Percentiles rank a stretch among this genome's conserved stretches.
phyloP scores from a whole-genome alignment of 2,113 vertebrate species.

The Tyrannus savana region DNA sequence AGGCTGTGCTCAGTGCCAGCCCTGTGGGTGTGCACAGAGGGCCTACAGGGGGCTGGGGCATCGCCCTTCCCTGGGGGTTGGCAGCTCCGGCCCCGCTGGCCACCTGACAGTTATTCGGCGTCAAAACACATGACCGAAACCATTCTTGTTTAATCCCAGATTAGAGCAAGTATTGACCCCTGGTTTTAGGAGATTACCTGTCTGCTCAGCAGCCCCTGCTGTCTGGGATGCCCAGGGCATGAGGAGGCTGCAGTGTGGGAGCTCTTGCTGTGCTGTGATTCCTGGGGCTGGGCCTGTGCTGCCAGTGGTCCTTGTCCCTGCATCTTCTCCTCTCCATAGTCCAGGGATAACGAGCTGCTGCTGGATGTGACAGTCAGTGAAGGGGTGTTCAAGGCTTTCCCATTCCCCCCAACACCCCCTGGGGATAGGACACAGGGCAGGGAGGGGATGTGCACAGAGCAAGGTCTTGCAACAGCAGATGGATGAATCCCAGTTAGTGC shows the following conservation, averaged over 20 bases:
- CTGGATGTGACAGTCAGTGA: fast-evolving
- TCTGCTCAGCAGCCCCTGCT: neutral
- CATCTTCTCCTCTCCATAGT: fast-evolving
- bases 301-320: neutral
- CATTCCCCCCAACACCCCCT: neutral
- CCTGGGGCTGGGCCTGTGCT: neutral
- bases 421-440: neutral
- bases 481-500: neutral
- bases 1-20: neutral
- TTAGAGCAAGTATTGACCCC: neutral
- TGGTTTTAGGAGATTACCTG: neutral
- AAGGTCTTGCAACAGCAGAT: fast-evolving
- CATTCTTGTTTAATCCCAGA: neutral
- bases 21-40: neutral
- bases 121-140: neutral
- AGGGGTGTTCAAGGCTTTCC: neutral
- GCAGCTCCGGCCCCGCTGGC: neutral
- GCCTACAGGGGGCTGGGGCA: neutral
- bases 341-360: neutral
- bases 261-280: fast-evolving
- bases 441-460: fast-evolving
- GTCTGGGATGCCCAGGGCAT: neutral
- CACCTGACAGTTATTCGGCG: neutral
- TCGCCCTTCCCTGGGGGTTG: neutral
- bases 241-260: neutral